Percentiles rank a stretch among this genome's conserved stretches.
phyloP scores from a whole-genome alignment of 2,888 invertebrate genomes.

The Isoperla grammatica region DNA sequence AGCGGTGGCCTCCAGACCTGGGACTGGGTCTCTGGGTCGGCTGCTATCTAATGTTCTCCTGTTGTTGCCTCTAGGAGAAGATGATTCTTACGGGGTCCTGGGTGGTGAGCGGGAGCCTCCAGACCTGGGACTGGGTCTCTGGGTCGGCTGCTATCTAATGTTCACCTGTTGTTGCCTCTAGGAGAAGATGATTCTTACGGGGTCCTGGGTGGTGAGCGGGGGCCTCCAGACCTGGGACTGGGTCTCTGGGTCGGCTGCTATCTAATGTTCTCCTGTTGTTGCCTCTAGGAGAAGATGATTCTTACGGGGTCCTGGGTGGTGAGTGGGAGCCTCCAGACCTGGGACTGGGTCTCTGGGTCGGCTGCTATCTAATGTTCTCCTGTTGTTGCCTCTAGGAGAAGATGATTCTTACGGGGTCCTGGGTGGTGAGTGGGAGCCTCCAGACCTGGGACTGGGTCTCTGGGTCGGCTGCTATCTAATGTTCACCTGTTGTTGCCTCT shows the following conservation, averaged over 20 bases:
- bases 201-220: slow-evolving; percentile 52
- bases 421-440: slow-evolving; percentile 51
- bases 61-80: slow-evolving; percentile 42
- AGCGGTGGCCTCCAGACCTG: slow-evolving; percentile 51
- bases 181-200: too few relatives aligned
- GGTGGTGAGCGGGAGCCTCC: slow-evolving; percentile 50
- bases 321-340: slow-evolving; percentile 49
- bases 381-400: slow-evolving; percentile 42
- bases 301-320: slow-evolving; percentile 54
- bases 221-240: slow-evolving; percentile 53
- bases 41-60: too few relatives aligned
- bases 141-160: too few relatives aligned
- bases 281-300: slow-evolving; percentile 46
- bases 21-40: slow-evolving; percentile 50
- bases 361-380: too few relatives aligned
- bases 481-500: too few relatives aligned
- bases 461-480: too few relatives aligned
- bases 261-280: too few relatives aligned
- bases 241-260: slow-evolving; percentile 44
- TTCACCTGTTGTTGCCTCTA: too few relatives aligned
- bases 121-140: slow-evolving; percentile 51
- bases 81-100: slow-evolving; percentile 52
- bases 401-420: slow-evolving; percentile 51
- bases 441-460: slow-evolving; percentile 52
- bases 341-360: slow-evolving; percentile 51